phyloP scores from a whole-genome alignment of 1,140 invertebrate species.

The Drosophila grimshawi region DNA sequence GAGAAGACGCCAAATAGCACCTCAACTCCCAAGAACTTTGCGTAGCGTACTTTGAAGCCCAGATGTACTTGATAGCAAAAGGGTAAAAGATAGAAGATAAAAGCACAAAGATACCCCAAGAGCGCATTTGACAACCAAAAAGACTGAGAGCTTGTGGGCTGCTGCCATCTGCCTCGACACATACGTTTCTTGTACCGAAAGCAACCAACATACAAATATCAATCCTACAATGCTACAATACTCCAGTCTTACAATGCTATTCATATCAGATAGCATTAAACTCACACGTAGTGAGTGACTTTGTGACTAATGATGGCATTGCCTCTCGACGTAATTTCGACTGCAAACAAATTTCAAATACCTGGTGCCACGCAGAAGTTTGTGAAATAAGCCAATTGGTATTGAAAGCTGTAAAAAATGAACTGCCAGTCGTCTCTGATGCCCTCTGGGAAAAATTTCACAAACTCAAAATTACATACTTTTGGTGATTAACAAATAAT shows the following conservation, averaged over 20 bases:
- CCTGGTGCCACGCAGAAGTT: constrained; percentile 4
- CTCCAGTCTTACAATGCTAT: neutral
- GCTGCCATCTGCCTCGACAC: neutral
- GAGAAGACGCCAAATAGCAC: neutral
- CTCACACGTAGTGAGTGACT: neutral
- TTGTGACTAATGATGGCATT: constrained; percentile 3
- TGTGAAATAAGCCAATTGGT: neutral
- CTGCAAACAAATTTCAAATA: constrained; percentile 14
- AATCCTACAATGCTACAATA: neutral
- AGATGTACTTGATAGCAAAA: constrained; percentile 2
- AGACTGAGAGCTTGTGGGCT: neutral
- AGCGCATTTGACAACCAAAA: neutral
- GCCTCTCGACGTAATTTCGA: neutral
- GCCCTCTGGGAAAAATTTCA: neutral
- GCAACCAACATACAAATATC: neutral
- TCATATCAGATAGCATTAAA: neutral
- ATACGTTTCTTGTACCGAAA: neutral
- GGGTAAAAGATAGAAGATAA: neutral
- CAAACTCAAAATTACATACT: too few species aligned
- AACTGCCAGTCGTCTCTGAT: neutral
- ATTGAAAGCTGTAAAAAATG: neutral
- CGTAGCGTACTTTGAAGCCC: neutral
- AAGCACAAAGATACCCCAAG: neutral
- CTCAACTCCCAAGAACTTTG: neutral
- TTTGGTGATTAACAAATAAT: too few species aligned